Conservation (phyloP, 2,113 vertebrate species). For the Penelope pileata region DNA sequence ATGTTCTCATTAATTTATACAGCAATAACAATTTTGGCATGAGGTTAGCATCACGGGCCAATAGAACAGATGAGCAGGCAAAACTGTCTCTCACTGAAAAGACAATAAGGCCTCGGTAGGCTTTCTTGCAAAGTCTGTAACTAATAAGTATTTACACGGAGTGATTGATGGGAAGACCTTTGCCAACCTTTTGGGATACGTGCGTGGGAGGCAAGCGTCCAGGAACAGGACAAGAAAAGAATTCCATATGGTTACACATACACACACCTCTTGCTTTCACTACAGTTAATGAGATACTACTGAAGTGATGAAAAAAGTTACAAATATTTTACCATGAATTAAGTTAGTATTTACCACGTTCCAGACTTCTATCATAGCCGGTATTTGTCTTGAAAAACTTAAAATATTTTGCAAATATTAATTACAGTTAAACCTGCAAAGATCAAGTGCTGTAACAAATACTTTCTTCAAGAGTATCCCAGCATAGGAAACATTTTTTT, state of each 20-base stretch:
- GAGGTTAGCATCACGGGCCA: background rate
- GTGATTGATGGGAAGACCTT: background rate
- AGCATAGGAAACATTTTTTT: background rate
- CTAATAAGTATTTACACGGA: slow-evolving; percentile 52
- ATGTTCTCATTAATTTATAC: slow-evolving; percentile 67
- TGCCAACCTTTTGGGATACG: background rate
- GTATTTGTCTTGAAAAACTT: background rate
- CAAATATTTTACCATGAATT: background rate
- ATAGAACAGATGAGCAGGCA: slow-evolving; percentile 69
- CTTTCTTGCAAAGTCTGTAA: slow-evolving; percentile 26
- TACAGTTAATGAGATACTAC: background rate
- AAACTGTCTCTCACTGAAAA: slow-evolving; percentile 43
- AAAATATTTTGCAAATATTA: background rate
- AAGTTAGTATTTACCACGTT: background rate
- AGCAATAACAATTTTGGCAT: slow-evolving; percentile 63
- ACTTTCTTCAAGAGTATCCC: background rate
- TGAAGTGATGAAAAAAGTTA: background rate
- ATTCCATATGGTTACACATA: background rate
- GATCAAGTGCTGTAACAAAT: background rate
- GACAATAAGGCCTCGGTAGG: slow-evolving; percentile 44
- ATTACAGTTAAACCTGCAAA: background rate
- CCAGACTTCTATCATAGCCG: background rate
- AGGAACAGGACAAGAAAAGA: background rate
- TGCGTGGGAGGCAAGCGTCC: background rate
- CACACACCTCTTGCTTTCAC: background rate